Conservation (phyloP, 2,113 vertebrate genomes). For the Cisticola juncidis region DNA sequence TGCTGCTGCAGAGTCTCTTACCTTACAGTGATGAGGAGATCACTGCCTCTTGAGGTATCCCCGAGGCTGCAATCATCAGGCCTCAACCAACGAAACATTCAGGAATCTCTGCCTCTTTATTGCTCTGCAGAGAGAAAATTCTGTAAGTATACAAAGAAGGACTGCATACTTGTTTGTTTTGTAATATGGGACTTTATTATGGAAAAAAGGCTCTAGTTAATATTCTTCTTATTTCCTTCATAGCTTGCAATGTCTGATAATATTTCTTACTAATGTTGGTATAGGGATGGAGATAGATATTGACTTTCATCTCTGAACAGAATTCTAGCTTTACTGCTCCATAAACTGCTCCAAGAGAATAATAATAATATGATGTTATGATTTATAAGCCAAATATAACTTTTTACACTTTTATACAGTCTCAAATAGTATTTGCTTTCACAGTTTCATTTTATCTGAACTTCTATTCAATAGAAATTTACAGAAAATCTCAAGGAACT, state of each 20-base stretch:
- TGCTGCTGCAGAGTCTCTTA: neutral
- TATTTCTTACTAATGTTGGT: slow-evolving; percentile 44
- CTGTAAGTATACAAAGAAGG: neutral
- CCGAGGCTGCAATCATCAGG: neutral
- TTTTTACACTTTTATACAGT: slow-evolving; percentile 39
- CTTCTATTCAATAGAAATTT: neutral
- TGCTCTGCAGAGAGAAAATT: neutral
- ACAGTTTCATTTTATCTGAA: slow-evolving; percentile 36
- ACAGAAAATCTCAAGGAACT: neutral
- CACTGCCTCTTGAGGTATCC: neutral
- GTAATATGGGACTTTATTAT: neutral
- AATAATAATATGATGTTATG: slow-evolving; percentile 42
- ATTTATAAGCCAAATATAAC: slow-evolving; percentile 50
- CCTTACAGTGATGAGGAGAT: neutral
- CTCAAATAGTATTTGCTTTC: slow-evolving; percentile 55
- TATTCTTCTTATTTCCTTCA: slow-evolving; percentile 31
- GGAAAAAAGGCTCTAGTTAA: slow-evolving; percentile 24
- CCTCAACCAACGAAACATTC: neutral
- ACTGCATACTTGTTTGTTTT: neutral
- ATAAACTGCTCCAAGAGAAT: slow-evolving; percentile 61
- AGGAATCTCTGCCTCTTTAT: neutral
- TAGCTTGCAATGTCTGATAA: neutral
- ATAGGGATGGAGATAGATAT: slow-evolving; percentile 10
- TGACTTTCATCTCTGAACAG: slow-evolving; percentile 45
- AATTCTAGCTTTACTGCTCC: slow-evolving; percentile 51